phyloP scores from a whole-genome alignment of 2,113 vertebrate genomes.

The Salvelinus sp. region DNA sequence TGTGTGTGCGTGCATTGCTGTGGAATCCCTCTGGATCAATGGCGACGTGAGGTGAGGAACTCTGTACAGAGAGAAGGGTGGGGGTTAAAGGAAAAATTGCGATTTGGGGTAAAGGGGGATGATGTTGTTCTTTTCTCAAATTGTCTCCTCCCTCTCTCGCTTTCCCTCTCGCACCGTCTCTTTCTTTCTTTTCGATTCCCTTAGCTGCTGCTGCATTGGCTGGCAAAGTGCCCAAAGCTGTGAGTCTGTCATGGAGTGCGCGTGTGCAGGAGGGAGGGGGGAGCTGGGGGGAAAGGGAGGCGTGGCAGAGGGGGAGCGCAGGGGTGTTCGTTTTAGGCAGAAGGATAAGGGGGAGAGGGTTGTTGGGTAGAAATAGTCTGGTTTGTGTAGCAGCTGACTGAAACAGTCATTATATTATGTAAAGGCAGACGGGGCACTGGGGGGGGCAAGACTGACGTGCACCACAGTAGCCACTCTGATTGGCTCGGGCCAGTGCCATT shows the following conservation, averaged over 20 bases:
- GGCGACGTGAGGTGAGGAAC: neutral
- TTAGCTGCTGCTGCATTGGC: constrained; percentile 56
- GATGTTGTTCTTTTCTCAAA: constrained; percentile 1
- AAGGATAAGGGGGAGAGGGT: neutral
- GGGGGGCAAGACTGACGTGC: constrained; percentile 51
- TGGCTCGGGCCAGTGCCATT: constrained; percentile 61
- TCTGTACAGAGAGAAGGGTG: neutral
- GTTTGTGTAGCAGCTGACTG: constrained; percentile 61
- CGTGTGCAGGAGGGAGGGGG: constrained; percentile 32
- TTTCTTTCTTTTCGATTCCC: constrained; percentile 37
- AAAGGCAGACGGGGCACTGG: constrained; percentile 43
- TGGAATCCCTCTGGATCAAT: neutral
- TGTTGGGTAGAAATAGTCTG: constrained; percentile 36
- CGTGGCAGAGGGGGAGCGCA: constrained; percentile 10
- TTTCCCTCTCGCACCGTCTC: constrained; percentile 23
- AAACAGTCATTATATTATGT: constrained; percentile 71
- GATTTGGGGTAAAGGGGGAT: constrained; percentile 4
- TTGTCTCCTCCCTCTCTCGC: constrained; percentile 27
- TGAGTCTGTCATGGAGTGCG: constrained; percentile 51
- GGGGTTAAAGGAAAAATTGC: neutral
- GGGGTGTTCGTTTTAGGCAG: constrained; percentile 24
- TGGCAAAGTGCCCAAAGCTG: constrained; percentile 60
- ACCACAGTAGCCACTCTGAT: constrained; percentile 48
- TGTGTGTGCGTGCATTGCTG: neutral
- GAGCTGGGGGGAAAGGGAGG: constrained; percentile 26